Evolutionary conservation across 2,113 vertebrate species (phyloP).

Genomic region (Petromus typicus): DNA sequence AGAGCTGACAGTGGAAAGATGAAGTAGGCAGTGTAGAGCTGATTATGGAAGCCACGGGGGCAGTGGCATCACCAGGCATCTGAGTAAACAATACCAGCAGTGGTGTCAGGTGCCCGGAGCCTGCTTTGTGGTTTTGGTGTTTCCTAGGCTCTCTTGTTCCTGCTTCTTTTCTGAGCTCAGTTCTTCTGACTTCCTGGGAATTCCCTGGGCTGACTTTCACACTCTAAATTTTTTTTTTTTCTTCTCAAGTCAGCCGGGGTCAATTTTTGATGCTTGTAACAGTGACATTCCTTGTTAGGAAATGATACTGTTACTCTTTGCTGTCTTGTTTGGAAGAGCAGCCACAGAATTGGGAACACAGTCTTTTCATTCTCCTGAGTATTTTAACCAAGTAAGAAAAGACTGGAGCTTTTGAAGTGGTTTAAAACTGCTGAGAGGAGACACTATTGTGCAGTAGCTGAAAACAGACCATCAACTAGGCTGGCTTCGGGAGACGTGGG

Average conservation of each 20-base stretch:
- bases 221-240: background rate
- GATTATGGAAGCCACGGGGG: background rate
- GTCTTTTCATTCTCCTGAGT: background rate
- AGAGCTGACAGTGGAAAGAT: background rate
- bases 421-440: background rate
- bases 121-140: background rate
- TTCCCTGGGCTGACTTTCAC: background rate
- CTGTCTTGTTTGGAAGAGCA: background rate
- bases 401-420: background rate
- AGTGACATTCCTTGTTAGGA: background rate
- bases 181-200: background rate
- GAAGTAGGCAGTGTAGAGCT: background rate
- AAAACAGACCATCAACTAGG: background rate
- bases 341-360: background rate
- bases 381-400: background rate
- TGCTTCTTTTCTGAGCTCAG: background rate
- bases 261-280: background rate
- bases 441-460: background rate
- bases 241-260: background rate
- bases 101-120: no score
- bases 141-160: background rate
- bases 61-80: background rate
- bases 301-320: background rate
- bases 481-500: background rate
- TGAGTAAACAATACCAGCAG: fast-evolving